phyloP scores from a whole-genome alignment of 2,797 vertebrate species.

The Kryptopterus vitreolus region DNA sequence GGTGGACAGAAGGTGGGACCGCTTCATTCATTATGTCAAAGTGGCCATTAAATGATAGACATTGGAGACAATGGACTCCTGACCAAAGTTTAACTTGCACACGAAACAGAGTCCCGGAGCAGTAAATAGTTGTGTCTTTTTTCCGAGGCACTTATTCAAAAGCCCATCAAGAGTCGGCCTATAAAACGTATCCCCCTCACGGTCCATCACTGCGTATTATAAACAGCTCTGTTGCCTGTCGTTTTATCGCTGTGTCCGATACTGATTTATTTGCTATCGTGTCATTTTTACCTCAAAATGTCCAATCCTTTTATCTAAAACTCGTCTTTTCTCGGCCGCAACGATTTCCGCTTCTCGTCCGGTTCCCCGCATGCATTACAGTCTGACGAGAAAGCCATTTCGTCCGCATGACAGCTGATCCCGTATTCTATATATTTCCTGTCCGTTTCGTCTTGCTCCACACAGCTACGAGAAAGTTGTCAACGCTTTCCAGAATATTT shows the following conservation, averaged over 20 bases:
- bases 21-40: constrained; percentile 88
- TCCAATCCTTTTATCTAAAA: background rate
- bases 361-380: background rate
- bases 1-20: constrained; percentile 89
- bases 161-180: constrained; percentile 38
- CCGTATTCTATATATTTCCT: background rate
- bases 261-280: constrained; percentile 5
- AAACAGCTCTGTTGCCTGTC: constrained; percentile 28
- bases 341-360: background rate
- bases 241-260: constrained; percentile 22
- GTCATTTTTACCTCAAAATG: background rate
- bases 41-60: constrained; percentile 84
- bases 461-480: background rate
- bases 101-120: constrained; percentile 72
- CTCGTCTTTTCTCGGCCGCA: background rate
- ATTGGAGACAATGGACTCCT: constrained; percentile 82
- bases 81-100: constrained; percentile 78
- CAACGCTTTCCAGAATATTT: background rate
- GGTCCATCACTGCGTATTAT: constrained; percentile 46
- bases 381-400: background rate
- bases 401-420: background rate
- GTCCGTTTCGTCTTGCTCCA: background rate
- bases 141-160: constrained; percentile 52
- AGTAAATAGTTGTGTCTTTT: constrained; percentile 77
- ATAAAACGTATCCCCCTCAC: constrained; percentile 33